phyloP scores from a whole-genome alignment of 2,113 vertebrate genomes.

The Triplophysa siluroides region DNA sequence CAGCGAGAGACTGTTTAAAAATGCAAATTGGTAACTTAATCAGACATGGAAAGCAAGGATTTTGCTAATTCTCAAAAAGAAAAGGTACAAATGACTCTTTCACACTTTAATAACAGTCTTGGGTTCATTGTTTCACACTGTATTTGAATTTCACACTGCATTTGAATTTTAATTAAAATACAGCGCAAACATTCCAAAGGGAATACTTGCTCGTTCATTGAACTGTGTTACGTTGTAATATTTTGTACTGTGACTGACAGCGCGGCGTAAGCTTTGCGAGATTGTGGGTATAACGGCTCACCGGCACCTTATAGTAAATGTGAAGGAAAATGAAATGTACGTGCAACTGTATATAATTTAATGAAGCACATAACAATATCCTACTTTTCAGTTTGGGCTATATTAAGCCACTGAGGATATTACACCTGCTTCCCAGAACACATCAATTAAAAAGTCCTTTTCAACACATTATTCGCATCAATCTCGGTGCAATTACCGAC shows the following conservation, averaged over 20 bases:
- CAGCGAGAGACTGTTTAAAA: conserved; percentile 69
- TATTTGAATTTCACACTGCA: conserved; percentile 41
- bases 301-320: background rate
- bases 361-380: conserved; percentile 62
- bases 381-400: conserved; percentile 57
- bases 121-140: conserved; percentile 56
- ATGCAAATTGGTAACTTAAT: conserved; percentile 75
- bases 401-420: conserved; percentile 64
- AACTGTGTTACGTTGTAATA: conserved; percentile 39
- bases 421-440: conserved; percentile 59
- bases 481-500: conserved; percentile 47
- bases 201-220: conserved; percentile 36
- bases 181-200: conserved; percentile 16
- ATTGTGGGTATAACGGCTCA: background rate
- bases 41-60: conserved; percentile 67
- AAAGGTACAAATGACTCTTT: conserved; percentile 60
- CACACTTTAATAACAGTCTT: conserved; percentile 64
- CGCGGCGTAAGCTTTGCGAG: conserved; percentile 1
- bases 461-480: conserved; percentile 47
- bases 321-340: conserved; percentile 6
- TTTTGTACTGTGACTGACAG: conserved; percentile 47
- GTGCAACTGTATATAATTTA: conserved; percentile 56
- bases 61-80: conserved; percentile 65
- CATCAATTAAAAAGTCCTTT: conserved; percentile 65
- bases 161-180: conserved; percentile 40